phyloP scores from a whole-genome alignment of 2,888 invertebrate species.

The Cerastoderma edule region DNA sequence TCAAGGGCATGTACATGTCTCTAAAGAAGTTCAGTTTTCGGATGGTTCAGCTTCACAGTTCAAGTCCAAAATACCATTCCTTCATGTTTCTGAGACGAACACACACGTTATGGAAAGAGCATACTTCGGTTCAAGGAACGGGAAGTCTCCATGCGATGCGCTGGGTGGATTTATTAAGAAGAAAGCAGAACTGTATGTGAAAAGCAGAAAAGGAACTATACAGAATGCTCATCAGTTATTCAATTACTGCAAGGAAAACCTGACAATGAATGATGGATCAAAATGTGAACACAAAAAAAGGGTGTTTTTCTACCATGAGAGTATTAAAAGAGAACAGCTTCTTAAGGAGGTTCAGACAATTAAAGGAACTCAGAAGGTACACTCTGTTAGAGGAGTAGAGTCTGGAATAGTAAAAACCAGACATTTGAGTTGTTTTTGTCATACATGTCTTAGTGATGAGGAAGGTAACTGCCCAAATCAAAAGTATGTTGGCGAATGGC shows the following conservation, averaged over 20 bases:
- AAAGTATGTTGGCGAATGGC: conserved; percentile 1
- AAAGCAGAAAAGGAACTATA: conserved; percentile 37
- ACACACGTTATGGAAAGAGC: conserved; percentile 31
- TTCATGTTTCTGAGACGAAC: conserved; percentile 24
- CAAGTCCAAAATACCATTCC: conserved; percentile 42
- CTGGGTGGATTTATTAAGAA: conserved; percentile 39
- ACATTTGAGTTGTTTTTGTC: conserved; percentile 38
- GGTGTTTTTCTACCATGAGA: conserved; percentile 31
- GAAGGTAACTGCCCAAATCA: conserved; percentile 11
- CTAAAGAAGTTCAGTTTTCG: conserved; percentile 33
- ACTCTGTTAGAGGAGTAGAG: conserved; percentile 27
- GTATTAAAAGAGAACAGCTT: conserved; percentile 11
- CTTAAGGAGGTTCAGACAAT: conserved; percentile 1
- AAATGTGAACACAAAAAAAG: conserved; percentile 46
- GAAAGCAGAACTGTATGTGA: conserved; percentile 34
- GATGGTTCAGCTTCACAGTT: conserved; percentile 43
- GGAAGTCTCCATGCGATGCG: conserved; percentile 38
- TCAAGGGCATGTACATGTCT: conserved; percentile 9
- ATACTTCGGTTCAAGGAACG: conserved; percentile 43
- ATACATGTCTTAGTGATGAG: neutral
- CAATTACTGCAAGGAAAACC: conserved; percentile 33
- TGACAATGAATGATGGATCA: conserved; percentile 15
- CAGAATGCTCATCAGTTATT: conserved; percentile 28
- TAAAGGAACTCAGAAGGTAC: conserved; percentile 36
- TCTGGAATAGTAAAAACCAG: conserved; percentile 24